These are phyloP conservation scores for Pammene fasciana DNA, from an alignment of 2,888 invertebrate species.

Conservation along the genomic window DNA sequence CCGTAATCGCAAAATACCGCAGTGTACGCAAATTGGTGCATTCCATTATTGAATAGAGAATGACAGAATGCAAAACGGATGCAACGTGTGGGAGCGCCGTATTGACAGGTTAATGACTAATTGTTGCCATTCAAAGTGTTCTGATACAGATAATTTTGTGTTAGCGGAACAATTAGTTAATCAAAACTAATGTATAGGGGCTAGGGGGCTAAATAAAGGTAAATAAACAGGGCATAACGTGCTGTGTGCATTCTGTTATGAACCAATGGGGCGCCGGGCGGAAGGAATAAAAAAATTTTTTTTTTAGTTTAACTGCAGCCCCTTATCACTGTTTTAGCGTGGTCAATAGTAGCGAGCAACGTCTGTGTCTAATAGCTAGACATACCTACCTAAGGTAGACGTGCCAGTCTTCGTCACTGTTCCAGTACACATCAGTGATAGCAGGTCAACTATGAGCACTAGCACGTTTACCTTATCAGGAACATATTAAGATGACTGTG, in stretches of 20 bases:
- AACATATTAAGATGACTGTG: no score
- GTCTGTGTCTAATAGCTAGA: no score
- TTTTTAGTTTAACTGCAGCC: no score
- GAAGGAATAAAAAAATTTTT: no score
- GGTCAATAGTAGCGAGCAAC: no score
- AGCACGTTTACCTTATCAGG: no score
- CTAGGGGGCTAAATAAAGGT: neutral
- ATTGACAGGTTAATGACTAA: conserved; percentile 32
- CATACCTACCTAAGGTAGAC: no score
- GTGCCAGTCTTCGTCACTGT: no score
- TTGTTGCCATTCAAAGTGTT: conserved; percentile 25
- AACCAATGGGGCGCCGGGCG: neutral
- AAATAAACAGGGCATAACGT: neutral
- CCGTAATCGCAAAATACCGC: no score
- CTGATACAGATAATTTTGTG: conserved; percentile 7
- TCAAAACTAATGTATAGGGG: neutral
- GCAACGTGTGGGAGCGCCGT: conserved; percentile 30
- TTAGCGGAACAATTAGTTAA: neutral
- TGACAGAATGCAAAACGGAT: conserved; percentile 21
- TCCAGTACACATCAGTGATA: no score
- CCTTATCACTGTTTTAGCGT: no score
- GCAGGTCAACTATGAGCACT: no score
- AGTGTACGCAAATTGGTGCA: neutral
- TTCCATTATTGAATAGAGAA: neutral
- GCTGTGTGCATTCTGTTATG: neutral